Evolutionary conservation across 2,797 vertebrate genomes (phyloP).

Genomic region (Aldrovandia affinis): DNA sequence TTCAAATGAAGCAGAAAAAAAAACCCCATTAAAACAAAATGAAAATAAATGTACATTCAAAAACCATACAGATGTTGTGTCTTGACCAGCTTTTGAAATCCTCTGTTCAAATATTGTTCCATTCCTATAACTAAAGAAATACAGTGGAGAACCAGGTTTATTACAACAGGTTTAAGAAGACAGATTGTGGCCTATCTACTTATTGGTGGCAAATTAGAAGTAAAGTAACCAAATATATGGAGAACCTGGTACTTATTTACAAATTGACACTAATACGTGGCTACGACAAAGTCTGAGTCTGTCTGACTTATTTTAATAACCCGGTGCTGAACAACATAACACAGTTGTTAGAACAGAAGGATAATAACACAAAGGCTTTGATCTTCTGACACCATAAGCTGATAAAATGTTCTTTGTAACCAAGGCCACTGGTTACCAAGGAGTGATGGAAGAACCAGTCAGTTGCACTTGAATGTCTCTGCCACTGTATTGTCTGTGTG

Average conservation of each 20-base stretch:
- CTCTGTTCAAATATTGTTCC: not conserved
- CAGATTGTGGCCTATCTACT: not conserved
- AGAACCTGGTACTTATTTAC: not conserved
- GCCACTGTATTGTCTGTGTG: not conserved
- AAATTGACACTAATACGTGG: not conserved
- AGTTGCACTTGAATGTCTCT: not conserved
- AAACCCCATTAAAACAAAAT: not conserved
- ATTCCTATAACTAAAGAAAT: not conserved
- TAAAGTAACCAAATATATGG: not conserved
- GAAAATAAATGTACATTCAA: not conserved
- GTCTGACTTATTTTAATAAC: not conserved
- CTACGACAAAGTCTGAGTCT: not conserved
- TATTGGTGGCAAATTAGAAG: not conserved
- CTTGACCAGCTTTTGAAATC: conserved; percentile 7
- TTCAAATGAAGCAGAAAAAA: not conserved
- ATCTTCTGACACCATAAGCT: not conserved
- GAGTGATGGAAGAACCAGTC: not conserved
- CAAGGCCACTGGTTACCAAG: not conserved
- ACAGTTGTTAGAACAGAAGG: not conserved
- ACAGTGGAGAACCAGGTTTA: not conserved
- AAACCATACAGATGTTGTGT: conserved; percentile 35
- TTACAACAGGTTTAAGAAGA: not conserved
- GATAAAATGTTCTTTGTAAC: not conserved
- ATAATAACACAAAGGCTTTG: not conserved
- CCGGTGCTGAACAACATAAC: not conserved